Evolutionary conservation across 2,888 invertebrate species (phyloP), one percentile per base, ranked within the genome.

Genomic region (Sesamia inferens): DNA sequence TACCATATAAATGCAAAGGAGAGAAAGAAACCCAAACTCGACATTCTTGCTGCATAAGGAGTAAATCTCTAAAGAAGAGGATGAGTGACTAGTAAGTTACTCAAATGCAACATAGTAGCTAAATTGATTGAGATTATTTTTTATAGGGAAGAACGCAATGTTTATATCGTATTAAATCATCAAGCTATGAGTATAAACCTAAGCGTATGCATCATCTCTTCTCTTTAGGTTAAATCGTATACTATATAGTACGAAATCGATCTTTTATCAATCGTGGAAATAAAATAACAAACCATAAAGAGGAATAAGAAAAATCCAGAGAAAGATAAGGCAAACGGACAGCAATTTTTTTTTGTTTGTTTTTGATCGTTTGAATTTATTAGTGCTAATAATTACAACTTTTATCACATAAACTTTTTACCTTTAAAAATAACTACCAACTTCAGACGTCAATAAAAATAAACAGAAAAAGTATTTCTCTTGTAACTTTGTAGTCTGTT

Each of bases 331-430:
- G 13, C 19, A 19, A 19, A 42, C 5, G 31, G 22, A 16, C 11
- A 59, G 24, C 6, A 39, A 74, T n/a, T 31, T 31, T 31, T 31
- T 31, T 31, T 31, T 31, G 31, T 31, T 31, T 31, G 31, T 31
- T 64, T 76, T 16, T 16, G 39, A 76, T 76, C 54, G 22, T 42
- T 71, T 48, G 24, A 61, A 24, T 65, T 65, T 61, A 55, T 65
- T 65, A 65, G 31, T 55, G 13, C 44, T 47, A 31, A 51, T 71
- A 47, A 19, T 42, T 16, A 59, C 14, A 16, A 59, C 8, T 58
- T n/a, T 22, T n/a, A 14, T 13, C n/a, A n/a, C n/a, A n/a, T n/a
- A n/a, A n/a, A n/a, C n/a, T n/a, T n/a, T n/a, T n/a, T 31, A 31
- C 31, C 31, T 31, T 31, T 31, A 31, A 31, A 31, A 31, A 31